Evolutionary conservation across 2,113 vertebrate genomes (phyloP).

Genomic region (Madoqua kirkii): DNA sequence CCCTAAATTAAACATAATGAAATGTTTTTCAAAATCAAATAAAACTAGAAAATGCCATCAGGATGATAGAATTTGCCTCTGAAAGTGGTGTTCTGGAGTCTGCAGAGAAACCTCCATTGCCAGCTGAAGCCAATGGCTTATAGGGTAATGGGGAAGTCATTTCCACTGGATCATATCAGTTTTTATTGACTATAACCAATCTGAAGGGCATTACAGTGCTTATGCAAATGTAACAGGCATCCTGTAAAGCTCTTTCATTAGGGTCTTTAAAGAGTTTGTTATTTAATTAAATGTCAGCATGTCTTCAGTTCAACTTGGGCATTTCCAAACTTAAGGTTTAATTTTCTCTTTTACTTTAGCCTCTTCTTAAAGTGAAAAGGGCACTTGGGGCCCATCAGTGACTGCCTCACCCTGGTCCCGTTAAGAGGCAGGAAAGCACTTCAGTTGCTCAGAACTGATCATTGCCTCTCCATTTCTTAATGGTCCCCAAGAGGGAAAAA

Average conservation of each 20-base stretch:
- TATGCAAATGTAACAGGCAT: not conserved
- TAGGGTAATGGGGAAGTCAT: constrained; percentile 1
- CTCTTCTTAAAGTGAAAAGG: constrained; percentile 29
- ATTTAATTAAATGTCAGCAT: constrained; percentile 64
- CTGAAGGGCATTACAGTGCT: not conserved
- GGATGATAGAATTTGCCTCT: constrained; percentile 58
- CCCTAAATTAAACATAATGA: constrained; percentile 83
- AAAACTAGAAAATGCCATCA: constrained; percentile 77
- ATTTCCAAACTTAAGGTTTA: not conserved
- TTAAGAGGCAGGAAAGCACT: not conserved
- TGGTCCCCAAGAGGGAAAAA: not conserved
- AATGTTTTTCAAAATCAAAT: constrained; percentile 81
- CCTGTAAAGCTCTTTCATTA: constrained; percentile 36
- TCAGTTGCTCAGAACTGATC: not conserved
- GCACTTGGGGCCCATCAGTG: not conserved
- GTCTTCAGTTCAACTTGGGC: not conserved
- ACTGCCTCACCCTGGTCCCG: not conserved
- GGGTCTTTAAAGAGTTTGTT: constrained; percentile 43
- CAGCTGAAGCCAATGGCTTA: constrained; percentile 51
- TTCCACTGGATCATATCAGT: not conserved
- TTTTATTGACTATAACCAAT: constrained; percentile 54
- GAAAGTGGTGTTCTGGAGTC: constrained; percentile 54
- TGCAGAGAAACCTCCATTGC: constrained; percentile 37
- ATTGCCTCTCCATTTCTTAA: not conserved
- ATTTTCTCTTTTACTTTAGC: not conserved